Conservation (phyloP, 1,140 invertebrate genomes). For the Phymorhynchus buccinoides region DNA sequence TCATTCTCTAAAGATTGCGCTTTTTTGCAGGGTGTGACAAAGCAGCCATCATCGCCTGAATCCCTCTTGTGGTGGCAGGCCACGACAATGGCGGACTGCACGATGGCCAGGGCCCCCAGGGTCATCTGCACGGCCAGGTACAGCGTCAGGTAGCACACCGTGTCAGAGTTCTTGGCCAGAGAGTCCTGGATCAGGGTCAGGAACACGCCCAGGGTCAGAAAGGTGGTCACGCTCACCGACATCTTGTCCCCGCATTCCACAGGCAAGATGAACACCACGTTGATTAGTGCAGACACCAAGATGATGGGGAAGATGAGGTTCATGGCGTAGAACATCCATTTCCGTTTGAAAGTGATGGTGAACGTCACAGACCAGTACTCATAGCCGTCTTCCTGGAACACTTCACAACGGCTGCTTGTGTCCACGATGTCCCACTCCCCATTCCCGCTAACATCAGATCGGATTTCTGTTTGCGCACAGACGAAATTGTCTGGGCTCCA, state of each 20-base stretch:
- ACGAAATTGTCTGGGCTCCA: neutral
- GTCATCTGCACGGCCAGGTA: slow-evolving; percentile 24
- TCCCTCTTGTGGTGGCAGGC: neutral
- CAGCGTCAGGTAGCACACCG: slow-evolving; percentile 19
- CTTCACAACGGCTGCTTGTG: neutral
- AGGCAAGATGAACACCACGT: slow-evolving; percentile 45
- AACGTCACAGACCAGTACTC: slow-evolving; percentile 6
- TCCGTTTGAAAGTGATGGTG: slow-evolving; percentile 32
- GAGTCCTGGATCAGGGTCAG: slow-evolving; percentile 15
- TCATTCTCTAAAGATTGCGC: too few relatives aligned
- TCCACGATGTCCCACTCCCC: slow-evolving; percentile 17
- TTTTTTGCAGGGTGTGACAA: neutral
- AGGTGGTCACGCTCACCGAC: slow-evolving; percentile 42
- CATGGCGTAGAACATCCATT: slow-evolving; percentile 27
- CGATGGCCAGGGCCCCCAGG: neutral
- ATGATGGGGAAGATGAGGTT: slow-evolving; percentile 43
- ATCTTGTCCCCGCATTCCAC: slow-evolving; percentile 52
- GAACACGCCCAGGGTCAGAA: slow-evolving; percentile 38
- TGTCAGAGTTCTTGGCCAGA: slow-evolving; percentile 27
- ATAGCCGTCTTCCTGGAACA: neutral
- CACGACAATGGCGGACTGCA: neutral
- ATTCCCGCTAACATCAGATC: neutral
- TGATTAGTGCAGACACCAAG: slow-evolving; percentile 40
- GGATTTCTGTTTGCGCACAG: neutral
- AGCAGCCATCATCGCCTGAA: too few relatives aligned